Evolutionary conservation across 2,113 vertebrate species (phyloP).

Genomic region (Antigone vipio): DNA sequence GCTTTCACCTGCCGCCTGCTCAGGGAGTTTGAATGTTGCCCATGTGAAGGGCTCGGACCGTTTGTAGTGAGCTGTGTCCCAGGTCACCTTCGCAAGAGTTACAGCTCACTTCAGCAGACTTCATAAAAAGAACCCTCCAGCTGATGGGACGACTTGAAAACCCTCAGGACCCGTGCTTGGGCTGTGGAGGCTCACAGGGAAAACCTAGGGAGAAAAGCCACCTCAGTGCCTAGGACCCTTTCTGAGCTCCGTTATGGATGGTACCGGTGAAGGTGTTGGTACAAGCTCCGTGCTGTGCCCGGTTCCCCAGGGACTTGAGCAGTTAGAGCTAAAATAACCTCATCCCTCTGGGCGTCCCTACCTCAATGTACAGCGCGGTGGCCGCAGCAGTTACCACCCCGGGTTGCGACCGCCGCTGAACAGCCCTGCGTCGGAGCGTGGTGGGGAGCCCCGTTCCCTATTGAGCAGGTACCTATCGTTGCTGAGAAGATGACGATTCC

Average conservation of each 20-base stretch:
- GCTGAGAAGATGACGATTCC: slow-evolving; percentile 92
- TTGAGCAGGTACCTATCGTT: slow-evolving; percentile 78
- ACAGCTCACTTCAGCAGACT: neutral
- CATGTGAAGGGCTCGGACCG: rapidly evolving
- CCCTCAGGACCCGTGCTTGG: rapidly evolving
- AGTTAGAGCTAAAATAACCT: neutral
- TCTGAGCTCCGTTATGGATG: rapidly evolving
- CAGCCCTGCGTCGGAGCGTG: neutral
- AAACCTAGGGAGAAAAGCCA: neutral
- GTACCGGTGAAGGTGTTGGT: neutral
- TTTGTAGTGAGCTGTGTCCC: neutral
- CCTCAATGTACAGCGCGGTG: rapidly evolving
- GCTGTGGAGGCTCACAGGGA: neutral
- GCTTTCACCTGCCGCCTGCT: neutral
- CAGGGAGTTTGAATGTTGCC: neutral
- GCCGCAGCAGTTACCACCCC: neutral
- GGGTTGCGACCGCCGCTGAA: rapidly evolving
- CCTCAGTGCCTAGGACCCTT: rapidly evolving
- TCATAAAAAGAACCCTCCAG: neutral
- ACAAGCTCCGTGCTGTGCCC: rapidly evolving
- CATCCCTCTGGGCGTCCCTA: rapidly evolving
- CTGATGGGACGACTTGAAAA: neutral
- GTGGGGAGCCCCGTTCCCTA: rapidly evolving
- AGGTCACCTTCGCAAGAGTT: neutral
- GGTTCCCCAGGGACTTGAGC: neutral